These are phyloP conservation scores for Habroteleia sp. DNA, from an alignment of 2,888 invertebrate species.

Conservation along the genomic window DNA sequence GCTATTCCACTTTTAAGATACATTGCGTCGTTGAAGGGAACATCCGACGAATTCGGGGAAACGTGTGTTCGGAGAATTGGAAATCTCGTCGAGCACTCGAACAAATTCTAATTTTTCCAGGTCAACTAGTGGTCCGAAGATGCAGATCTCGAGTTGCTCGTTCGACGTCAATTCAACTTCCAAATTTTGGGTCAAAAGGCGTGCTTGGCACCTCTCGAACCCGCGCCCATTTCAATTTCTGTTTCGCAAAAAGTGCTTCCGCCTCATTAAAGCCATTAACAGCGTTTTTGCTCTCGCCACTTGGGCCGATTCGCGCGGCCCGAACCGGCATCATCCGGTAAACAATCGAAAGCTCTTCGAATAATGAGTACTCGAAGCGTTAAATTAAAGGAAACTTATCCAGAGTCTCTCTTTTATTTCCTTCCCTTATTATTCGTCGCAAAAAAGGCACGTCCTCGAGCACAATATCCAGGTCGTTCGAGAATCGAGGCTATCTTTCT, in stretches of 20 bases:
- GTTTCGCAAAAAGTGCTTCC: too few species aligned
- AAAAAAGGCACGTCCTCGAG: slow-evolving; percentile 33
- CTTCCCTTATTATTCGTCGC: slow-evolving; percentile 2
- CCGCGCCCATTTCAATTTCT: too few species aligned
- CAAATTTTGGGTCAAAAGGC: slow-evolving; percentile 39
- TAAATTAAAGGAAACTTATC: slow-evolving; percentile 49
- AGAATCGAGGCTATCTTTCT: slow-evolving; percentile 27
- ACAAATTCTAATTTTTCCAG: slow-evolving; percentile 20
- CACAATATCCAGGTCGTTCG: slow-evolving; percentile 39
- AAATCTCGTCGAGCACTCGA: slow-evolving; percentile 4
- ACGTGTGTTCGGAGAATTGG: too few species aligned
- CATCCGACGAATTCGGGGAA: too few species aligned
- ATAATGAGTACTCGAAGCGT: slow-evolving; percentile 38
- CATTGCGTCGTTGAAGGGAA: too few species aligned
- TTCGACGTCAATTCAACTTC: slow-evolving; percentile 7
- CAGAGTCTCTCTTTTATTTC: slow-evolving; percentile 17
- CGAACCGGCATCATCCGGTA: slow-evolving; percentile 30
- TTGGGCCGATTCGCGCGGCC: slow-evolving; percentile 13
- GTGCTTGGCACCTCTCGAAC: too few species aligned
- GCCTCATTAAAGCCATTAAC: slow-evolving; percentile 43
- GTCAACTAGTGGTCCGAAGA: slow-evolving; percentile 26
- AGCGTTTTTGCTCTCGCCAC: slow-evolving; percentile 19
- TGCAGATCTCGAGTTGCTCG: slow-evolving; percentile 21
- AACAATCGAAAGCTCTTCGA: slow-evolving; percentile 43
- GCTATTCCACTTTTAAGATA: too few species aligned